Conservation (phyloP, 2,797 vertebrate genomes). For the Tokudaia muenninki region DNA sequence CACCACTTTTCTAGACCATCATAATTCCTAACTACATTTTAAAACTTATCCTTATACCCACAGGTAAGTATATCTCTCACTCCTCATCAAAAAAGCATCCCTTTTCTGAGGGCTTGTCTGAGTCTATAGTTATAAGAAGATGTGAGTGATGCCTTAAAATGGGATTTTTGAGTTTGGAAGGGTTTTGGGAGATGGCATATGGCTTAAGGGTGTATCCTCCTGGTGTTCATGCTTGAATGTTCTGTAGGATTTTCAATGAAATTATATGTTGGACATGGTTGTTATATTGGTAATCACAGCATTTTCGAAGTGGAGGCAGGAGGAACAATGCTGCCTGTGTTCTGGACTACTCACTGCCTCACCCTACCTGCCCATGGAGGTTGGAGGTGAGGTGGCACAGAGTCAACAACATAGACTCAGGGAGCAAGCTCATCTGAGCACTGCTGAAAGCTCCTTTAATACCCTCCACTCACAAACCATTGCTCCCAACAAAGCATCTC, state of each 20-base stretch:
- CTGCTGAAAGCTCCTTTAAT: neutral
- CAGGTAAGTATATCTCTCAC: neutral
- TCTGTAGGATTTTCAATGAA: conserved; percentile 23
- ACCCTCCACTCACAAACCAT: neutral
- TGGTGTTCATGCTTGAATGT: neutral
- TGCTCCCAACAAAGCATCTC: neutral
- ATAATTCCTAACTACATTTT: neutral
- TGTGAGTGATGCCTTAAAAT: neutral
- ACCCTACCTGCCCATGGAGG: neutral
- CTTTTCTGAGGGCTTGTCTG: neutral
- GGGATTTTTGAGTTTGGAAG: neutral
- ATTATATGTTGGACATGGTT: neutral
- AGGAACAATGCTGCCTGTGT: neutral
- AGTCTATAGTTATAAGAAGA: neutral
- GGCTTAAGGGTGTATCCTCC: neutral
- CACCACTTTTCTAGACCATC: neutral
- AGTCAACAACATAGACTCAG: neutral
- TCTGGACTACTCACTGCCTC: neutral
- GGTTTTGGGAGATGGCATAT: neutral
- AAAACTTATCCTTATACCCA: neutral
- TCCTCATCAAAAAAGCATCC: neutral
- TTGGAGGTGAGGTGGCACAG: neutral
- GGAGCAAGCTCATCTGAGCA: neutral
- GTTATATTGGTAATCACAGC: neutral
- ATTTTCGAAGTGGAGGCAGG: neutral